These are phyloP conservation scores for Pollenia griseotomentosa DNA, from an alignment of 2,888 invertebrate species.

Conservation along the genomic window DNA sequence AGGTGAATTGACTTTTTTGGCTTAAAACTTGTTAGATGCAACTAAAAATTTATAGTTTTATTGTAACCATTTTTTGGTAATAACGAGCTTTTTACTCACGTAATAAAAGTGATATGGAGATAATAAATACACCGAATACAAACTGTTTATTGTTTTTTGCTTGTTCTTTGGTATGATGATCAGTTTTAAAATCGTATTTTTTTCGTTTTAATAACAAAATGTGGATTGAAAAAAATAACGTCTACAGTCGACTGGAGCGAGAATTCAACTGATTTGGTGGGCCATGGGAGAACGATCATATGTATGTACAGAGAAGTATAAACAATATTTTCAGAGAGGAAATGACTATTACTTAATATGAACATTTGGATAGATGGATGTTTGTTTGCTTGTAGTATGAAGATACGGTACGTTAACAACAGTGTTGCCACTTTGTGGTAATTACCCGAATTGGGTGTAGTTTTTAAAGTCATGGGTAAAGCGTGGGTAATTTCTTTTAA, in stretches of 20 bases:
- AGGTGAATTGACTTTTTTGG: conserved; percentile 1
- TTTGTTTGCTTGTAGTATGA: background rate
- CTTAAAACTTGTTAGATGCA: conserved; percentile 12
- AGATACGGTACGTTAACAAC: too few relatives aligned
- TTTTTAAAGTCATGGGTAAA: too few relatives aligned
- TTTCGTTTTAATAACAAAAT: conserved; percentile 14
- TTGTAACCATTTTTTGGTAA: conserved; percentile 8
- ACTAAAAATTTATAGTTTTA: background rate
- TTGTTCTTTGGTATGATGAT: conserved; percentile 32
- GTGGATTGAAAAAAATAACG: conserved; percentile 60
- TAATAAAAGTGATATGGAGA: background rate
- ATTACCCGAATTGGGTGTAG: too few relatives aligned
- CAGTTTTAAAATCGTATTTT: conserved; percentile 40
- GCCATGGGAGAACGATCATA: conserved; percentile 76
- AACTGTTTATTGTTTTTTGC: background rate
- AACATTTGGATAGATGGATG: background rate
- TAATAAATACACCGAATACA: conserved; percentile 14
- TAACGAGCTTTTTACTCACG: conserved; percentile 42
- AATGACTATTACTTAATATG: conserved; percentile 8
- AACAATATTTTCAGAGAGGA: conserved; percentile 6
- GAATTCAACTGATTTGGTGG: conserved; percentile 79
- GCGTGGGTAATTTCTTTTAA: too few relatives aligned
- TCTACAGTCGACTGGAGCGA: conserved; percentile 77
- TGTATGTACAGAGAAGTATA: conserved; percentile 42
- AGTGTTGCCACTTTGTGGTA: too few relatives aligned